phyloP scores from a whole-genome alignment of 2,797 vertebrate species.

The Phylloscopus collybita region DNA sequence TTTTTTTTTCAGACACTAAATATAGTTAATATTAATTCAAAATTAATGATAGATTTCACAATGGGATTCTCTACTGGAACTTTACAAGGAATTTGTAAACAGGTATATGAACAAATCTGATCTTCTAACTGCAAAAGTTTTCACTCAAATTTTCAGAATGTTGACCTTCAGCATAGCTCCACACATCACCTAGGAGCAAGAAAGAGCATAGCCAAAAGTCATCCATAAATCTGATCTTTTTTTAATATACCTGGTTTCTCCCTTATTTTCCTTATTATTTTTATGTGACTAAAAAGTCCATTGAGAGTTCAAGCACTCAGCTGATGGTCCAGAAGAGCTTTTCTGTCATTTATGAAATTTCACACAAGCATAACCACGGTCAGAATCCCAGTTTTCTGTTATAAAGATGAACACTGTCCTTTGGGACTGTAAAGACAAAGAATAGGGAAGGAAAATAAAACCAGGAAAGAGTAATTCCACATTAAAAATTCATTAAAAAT shows the following conservation, averaged over 20 bases:
- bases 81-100: neutral
- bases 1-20: neutral
- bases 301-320: neutral
- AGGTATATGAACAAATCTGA: neutral
- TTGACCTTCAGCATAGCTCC: neutral
- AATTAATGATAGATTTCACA: neutral
- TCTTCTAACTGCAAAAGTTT: neutral
- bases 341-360: neutral
- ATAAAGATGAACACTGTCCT: neutral
- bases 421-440: neutral
- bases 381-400: neutral
- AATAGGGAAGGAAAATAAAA: conserved; percentile 31
- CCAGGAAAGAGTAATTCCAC: conserved; percentile 55
- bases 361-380: neutral
- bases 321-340: neutral
- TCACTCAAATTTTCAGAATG: neutral
- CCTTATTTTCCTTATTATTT: neutral
- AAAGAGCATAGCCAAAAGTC: neutral
- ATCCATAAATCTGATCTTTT: neutral
- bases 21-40: neutral
- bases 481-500: conserved; percentile 68
- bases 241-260: neutral
- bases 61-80: neutral
- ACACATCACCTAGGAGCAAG: neutral
- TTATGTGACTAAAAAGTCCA: neutral